Evolutionary conservation across 2,888 invertebrate genomes (phyloP).

Genomic region (Esperia sulphurella): DNA sequence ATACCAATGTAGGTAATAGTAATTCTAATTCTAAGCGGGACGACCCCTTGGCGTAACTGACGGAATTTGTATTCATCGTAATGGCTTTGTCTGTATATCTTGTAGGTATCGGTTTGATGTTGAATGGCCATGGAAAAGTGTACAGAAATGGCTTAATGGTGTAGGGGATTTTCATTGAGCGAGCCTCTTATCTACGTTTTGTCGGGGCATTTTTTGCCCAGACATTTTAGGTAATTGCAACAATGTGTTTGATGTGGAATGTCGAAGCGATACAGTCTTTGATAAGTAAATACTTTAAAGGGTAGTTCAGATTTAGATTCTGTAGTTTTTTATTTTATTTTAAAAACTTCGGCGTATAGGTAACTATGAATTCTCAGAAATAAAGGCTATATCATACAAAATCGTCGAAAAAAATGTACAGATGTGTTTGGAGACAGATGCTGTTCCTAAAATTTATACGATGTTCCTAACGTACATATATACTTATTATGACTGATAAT

Average conservation of each 20-base stretch:
- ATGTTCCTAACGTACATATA: too few species aligned
- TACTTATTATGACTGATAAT: too few species aligned
- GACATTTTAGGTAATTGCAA: conserved; percentile 20
- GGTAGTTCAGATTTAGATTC: background rate
- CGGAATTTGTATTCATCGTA: conserved; percentile 65
- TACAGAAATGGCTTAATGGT: conserved; percentile 26
- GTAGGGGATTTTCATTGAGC: conserved; percentile 27
- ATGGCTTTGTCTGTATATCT: conserved; percentile 58
- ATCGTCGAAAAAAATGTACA: too few species aligned
- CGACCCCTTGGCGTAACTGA: conserved; percentile 40
- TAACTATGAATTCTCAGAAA: too few species aligned
- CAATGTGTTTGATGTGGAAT: background rate
- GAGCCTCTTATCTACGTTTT: conserved; percentile 20
- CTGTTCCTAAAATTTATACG: too few species aligned
- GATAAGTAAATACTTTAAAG: too few species aligned
- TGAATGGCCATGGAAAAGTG: conserved; percentile 46
- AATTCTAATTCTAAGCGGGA: conserved; percentile 54
- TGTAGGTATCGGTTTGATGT: conserved; percentile 44
- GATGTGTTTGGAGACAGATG: too few species aligned
- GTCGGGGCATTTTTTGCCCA: conserved; percentile 30
- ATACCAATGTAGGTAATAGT: conserved; percentile 69
- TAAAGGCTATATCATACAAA: too few species aligned
- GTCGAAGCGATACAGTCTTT: background rate
- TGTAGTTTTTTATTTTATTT: too few species aligned
- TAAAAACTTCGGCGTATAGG: too few species aligned